Percentiles rank a stretch among this genome's conserved stretches.
Conservation (phyloP, 1,140 invertebrate species). For the Calycopis cecrops region DNA sequence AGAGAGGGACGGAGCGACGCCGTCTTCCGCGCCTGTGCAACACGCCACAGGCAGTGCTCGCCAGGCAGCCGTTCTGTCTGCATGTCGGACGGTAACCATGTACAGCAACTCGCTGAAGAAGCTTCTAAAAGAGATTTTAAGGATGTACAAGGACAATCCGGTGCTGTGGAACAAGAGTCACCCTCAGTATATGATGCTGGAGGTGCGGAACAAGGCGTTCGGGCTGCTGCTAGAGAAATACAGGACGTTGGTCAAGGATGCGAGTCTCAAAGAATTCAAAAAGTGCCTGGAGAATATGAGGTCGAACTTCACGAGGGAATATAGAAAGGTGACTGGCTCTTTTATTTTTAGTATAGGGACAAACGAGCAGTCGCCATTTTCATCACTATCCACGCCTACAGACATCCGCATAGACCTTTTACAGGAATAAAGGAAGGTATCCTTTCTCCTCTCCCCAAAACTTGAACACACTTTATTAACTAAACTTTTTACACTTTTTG, state of each 20-base stretch:
- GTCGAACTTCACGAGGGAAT: constrained; percentile 16
- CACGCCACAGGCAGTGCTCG: too few relatives aligned
- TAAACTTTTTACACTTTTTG: too few relatives aligned
- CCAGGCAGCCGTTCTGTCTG: too few relatives aligned
- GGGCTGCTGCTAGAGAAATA: constrained; percentile 23
- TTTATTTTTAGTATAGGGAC: background rate
- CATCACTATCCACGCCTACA: too few relatives aligned
- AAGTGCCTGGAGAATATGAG: constrained; percentile 26
- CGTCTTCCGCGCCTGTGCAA: too few relatives aligned
- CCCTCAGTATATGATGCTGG: constrained; percentile 16
- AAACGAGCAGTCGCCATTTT: too few relatives aligned
- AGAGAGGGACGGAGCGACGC: too few relatives aligned
- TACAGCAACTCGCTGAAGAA: constrained; percentile 1
- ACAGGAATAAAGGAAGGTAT: too few relatives aligned
- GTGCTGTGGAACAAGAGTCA: constrained; percentile 22
- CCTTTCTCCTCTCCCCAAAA: too few relatives aligned
- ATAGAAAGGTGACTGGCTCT: constrained; percentile 17
- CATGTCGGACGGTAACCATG: too few relatives aligned
- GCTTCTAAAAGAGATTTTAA: constrained; percentile 21
- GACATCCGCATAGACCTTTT: too few relatives aligned
- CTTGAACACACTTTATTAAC: too few relatives aligned
- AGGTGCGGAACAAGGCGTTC: constrained; percentile 5
- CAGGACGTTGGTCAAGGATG: constrained; percentile 16
- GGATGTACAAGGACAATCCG: constrained; percentile 24
- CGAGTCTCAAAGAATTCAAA: constrained; percentile 12